phyloP scores from a whole-genome alignment of 2,888 invertebrate genomes.

The Andrena bicolor region DNA sequence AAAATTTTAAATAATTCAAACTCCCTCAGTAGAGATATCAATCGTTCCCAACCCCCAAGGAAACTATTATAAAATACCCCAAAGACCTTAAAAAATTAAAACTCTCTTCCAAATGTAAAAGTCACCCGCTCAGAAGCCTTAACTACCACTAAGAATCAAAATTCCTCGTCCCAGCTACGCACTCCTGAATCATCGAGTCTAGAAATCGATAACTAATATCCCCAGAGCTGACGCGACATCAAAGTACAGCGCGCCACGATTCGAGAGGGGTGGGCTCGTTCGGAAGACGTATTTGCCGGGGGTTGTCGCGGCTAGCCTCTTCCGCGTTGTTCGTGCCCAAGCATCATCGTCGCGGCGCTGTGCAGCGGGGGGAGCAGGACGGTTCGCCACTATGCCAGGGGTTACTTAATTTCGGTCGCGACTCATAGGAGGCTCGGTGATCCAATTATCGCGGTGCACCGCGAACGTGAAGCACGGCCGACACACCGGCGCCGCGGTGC shows the following conservation, averaged over 20 bases:
- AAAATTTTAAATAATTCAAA: too few species aligned
- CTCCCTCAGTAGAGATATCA: too few species aligned
- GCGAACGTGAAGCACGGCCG: slow-evolving; percentile 46
- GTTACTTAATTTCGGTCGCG: slow-evolving; percentile 69
- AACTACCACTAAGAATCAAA: too few species aligned
- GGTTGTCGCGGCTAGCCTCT: slow-evolving; percentile 4
- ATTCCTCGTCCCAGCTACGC: too few species aligned
- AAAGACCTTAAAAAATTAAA: too few species aligned
- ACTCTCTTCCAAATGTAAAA: too few species aligned
- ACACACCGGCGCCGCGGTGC: background rate
- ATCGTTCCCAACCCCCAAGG: too few species aligned
- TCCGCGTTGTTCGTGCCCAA: slow-evolving; percentile 52
- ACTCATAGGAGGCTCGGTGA: slow-evolving; percentile 59
- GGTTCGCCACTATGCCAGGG: slow-evolving; percentile 36
- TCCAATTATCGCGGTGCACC: slow-evolving; percentile 70
- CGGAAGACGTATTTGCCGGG: slow-evolving; percentile 26
- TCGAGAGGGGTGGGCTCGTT: slow-evolving; percentile 9
- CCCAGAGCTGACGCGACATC: background rate
- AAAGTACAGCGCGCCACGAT: background rate
- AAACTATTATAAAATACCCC: too few species aligned
- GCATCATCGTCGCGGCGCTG: slow-evolving; percentile 31
- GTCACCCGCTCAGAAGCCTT: too few species aligned
- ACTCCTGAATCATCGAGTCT: background rate
- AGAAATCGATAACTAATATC: background rate
- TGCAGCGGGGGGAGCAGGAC: slow-evolving; percentile 5